Evolutionary conservation across 2,113 vertebrate species (phyloP).

Genomic region (Dermatemys mawii): DNA sequence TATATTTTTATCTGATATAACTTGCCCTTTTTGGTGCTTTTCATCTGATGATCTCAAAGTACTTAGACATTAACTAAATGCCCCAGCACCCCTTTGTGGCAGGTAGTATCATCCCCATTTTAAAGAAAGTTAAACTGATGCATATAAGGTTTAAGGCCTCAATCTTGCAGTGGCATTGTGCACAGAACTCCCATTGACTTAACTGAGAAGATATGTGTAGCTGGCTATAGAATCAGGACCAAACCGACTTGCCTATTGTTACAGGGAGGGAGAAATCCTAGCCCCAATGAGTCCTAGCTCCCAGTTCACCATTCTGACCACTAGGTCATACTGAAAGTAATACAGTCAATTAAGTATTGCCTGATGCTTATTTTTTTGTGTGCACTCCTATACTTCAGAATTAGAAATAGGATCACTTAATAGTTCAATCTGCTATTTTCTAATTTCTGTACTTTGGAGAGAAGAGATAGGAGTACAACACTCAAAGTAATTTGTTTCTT

Average conservation of each 20-base stretch:
- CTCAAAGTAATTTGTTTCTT: not conserved
- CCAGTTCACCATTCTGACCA: not conserved
- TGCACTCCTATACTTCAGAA: not conserved
- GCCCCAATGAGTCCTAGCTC: not conserved
- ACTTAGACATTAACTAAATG: not conserved
- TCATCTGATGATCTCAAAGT: not conserved
- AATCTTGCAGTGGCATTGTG: not conserved
- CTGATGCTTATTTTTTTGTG: accelerated
- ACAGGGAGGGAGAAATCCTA: not conserved
- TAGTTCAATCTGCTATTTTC: not conserved
- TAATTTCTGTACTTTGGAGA: not conserved
- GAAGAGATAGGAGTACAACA: not conserved
- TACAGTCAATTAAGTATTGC: not conserved
- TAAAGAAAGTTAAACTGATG: not conserved
- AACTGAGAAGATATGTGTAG: not conserved
- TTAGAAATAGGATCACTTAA: not conserved
- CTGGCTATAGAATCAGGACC: not conserved
- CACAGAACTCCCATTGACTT: not conserved
- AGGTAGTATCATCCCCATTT: not conserved
- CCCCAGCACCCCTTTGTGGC: not conserved
- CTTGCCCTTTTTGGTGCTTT: not conserved
- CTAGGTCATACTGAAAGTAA: not conserved
- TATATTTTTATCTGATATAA: not conserved
- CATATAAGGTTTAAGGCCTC: not conserved
- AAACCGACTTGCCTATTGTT: not conserved